These are phyloP conservation scores for Xylota segnis DNA, from an alignment of 2,888 invertebrate species.

Conservation along the genomic window DNA sequence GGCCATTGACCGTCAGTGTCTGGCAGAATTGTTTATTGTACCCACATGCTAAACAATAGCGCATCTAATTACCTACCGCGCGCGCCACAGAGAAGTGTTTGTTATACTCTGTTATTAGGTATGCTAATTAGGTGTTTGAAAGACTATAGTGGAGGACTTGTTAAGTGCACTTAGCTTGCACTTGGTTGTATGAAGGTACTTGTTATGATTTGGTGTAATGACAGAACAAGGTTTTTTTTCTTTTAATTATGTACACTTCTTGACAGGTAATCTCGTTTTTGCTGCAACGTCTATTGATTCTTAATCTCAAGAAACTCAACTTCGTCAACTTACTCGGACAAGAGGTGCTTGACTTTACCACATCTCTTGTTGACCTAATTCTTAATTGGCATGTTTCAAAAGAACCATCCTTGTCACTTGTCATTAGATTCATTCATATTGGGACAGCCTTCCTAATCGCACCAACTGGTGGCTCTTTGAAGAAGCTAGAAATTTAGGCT, in stretches of 20 bases:
- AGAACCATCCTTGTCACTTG: no score
- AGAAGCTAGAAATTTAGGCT: no score
- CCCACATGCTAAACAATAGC: constrained; percentile 15
- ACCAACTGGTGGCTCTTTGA: no score
- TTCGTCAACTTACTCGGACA: no score
- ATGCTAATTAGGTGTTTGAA: constrained; percentile 28
- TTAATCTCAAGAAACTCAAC: no score
- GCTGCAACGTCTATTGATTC: background rate
- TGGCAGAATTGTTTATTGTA: background rate
- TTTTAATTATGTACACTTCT: background rate
- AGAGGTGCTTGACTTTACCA: no score
- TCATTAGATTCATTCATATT: no score
- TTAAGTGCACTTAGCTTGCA: constrained; percentile 10
- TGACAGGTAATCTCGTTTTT: background rate
- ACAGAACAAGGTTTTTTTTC: constrained; percentile 6
- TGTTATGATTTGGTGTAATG: constrained; percentile 1
- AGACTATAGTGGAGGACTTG: constrained; percentile 13
- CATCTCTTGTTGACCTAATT: no score
- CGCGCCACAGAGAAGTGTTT: constrained; percentile 22
- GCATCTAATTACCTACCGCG: constrained; percentile 28
- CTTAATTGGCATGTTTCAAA: no score
- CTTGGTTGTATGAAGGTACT: background rate
- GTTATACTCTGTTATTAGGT: constrained; percentile 19
- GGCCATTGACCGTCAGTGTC: constrained; percentile 6
- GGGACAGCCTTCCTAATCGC: no score